Conservation (phyloP, 2,113 vertebrate species). For the Nycticryphes semicollaris region DNA sequence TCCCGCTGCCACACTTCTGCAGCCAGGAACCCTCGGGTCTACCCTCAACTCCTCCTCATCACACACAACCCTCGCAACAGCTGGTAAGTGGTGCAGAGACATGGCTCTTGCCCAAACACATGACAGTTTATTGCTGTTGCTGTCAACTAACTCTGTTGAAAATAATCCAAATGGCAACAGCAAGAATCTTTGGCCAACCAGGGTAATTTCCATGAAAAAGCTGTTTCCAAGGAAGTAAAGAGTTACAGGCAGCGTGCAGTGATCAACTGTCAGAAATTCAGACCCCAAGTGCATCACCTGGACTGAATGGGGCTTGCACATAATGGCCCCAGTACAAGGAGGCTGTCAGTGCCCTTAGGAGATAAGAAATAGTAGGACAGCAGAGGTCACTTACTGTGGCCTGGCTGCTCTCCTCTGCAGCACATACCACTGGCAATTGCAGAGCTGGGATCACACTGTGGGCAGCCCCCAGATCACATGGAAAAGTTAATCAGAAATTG, state of each 20-base stretch:
- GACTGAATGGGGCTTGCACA: background rate
- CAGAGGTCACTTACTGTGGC: background rate
- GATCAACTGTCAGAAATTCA: background rate
- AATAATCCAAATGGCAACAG: background rate
- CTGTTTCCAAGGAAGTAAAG: background rate
- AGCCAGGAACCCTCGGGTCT: background rate
- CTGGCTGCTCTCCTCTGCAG: background rate
- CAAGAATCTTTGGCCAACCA: background rate
- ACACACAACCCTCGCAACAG: background rate
- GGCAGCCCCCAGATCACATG: background rate
- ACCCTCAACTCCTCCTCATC: background rate
- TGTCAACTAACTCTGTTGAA: background rate
- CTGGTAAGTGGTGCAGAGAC: background rate
- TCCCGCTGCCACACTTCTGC: background rate
- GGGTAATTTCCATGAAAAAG: background rate
- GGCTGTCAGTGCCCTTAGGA: background rate
- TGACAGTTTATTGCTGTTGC: background rate
- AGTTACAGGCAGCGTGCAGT: background rate
- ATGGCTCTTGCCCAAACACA: background rate
- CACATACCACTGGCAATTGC: accelerated
- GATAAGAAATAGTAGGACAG: background rate
- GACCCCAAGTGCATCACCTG: accelerated
- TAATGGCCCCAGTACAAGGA: background rate
- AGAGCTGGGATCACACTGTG: background rate
- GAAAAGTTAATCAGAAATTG: background rate